Percentiles rank a stretch among this genome's conserved stretches.
Evolutionary conservation across 2,113 vertebrate species (phyloP).

Genomic region (Psilopsiagon aymara): DNA sequence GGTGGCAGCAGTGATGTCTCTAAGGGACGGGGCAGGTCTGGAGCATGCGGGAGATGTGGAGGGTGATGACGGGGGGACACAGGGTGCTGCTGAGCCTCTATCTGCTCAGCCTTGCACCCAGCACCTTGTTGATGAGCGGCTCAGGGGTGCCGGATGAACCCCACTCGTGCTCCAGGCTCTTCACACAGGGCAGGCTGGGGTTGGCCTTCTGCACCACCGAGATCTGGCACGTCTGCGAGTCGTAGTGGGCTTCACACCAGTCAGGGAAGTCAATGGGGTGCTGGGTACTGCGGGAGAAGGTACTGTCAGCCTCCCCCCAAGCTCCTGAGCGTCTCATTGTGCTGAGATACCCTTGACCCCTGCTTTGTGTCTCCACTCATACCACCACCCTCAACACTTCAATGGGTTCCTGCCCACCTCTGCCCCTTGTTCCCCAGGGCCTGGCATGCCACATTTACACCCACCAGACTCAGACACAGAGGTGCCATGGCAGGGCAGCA

Average conservation of each 20-base stretch:
- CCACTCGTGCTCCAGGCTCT: slow-evolving; percentile 74
- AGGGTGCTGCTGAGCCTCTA: fast-evolving
- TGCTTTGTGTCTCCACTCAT: fast-evolving
- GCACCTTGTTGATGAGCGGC: slow-evolving; percentile 26
- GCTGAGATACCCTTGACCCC: background rate
- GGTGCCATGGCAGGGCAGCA: background rate
- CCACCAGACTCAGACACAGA: background rate
- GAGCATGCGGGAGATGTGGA: slow-evolving; percentile 5
- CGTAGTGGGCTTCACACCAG: slow-evolving; percentile 86
- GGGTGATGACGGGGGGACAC: fast-evolving
- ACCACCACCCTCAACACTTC: background rate
- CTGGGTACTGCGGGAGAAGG: slow-evolving; percentile 79
- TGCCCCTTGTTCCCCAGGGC: background rate
- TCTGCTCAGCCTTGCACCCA: background rate
- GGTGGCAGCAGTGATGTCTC: slow-evolving; percentile 42
- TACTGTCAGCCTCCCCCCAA: fast-evolving
- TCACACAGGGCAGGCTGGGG: slow-evolving; percentile 82
- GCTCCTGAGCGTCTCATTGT: background rate
- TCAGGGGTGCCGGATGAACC: slow-evolving; percentile 65
- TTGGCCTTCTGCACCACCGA: slow-evolving; percentile 87
- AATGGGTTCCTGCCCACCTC: background rate
- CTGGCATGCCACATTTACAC: fast-evolving
- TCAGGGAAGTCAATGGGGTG: slow-evolving; percentile 91
- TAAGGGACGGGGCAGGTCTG: background rate
- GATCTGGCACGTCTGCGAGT: slow-evolving; percentile 85